A percentile compares a stretch with the other conserved stretches of the same genome.
These are phyloP conservation scores for Cichlasoma orientale DNA, from an alignment of 2,797 vertebrate species.

Conservation along the genomic window DNA sequence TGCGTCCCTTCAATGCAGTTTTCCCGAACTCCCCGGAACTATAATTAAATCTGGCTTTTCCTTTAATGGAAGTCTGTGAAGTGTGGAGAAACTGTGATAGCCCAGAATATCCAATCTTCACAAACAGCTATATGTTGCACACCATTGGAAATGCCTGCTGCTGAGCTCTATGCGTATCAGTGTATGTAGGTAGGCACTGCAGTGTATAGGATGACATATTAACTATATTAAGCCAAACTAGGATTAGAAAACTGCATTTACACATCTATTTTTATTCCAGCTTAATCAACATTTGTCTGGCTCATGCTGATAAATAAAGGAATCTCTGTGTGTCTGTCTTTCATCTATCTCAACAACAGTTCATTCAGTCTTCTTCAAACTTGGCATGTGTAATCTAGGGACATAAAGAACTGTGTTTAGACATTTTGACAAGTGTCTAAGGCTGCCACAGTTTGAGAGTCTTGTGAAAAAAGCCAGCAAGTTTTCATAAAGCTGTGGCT, in stretches of 20 bases:
- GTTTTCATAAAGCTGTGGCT: too few relatives aligned
- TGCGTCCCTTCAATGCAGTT: not conserved
- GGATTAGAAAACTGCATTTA: not conserved
- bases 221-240: not conserved
- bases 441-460: too few relatives aligned
- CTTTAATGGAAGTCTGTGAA: conserved; percentile 75
- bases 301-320: not conserved
- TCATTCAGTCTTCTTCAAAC: not conserved
- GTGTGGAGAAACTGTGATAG: conserved; percentile 73
- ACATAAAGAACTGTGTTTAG: not conserved
- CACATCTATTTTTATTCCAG: not conserved
- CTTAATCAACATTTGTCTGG: not conserved
- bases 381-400: not conserved
- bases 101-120: conserved; percentile 72
- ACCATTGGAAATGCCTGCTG: conserved; percentile 23
- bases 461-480: too few relatives aligned
- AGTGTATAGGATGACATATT: not conserved
- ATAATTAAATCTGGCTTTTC: conserved; percentile 75
- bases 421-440: too few relatives aligned
- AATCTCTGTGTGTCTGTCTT: not conserved
- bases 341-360: not conserved
- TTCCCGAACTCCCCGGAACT: conserved; percentile 17
- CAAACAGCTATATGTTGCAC: conserved; percentile 49
- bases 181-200: not conserved
- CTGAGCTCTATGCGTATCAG: not conserved